Conservation (phyloP, 2,113 vertebrate genomes). For the Heteronetta atricapilla region DNA sequence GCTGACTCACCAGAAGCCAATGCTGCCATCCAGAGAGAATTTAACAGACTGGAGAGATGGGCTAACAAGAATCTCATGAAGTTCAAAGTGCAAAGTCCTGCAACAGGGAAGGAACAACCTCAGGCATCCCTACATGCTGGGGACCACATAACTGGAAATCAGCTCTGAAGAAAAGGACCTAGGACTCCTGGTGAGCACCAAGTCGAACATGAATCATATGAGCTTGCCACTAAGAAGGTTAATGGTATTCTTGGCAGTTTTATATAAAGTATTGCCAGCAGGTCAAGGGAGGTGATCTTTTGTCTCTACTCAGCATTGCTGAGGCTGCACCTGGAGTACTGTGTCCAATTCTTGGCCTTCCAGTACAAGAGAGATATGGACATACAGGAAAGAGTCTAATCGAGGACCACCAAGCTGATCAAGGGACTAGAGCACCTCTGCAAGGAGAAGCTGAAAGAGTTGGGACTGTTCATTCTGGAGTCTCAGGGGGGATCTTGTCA, state of each 20-base stretch:
- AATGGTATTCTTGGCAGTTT: too few relatives aligned
- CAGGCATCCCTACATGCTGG: too few relatives aligned
- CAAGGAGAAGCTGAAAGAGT: background rate
- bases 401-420: background rate
- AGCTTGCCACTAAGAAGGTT: too few relatives aligned
- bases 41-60: background rate
- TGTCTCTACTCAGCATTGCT: background rate
- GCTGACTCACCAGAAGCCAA: background rate
- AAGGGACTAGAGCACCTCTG: background rate
- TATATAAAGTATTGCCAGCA: too few relatives aligned
- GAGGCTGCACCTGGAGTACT: background rate
- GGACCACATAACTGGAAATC: too few relatives aligned
- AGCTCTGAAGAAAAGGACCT: background rate
- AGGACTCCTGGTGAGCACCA: background rate
- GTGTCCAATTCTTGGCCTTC: background rate
- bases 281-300: too few relatives aligned
- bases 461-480: background rate
- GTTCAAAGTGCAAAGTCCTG: background rate
- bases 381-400: background rate
- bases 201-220: too few relatives aligned
- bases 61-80: background rate
- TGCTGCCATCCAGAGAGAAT: background rate
- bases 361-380: background rate
- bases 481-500: background rate
- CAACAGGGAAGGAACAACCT: too few relatives aligned